These are phyloP conservation scores for Maconellicoccus hirsutus DNA, from an alignment of 1,140 invertebrate genomes.

Conservation along the genomic window DNA sequence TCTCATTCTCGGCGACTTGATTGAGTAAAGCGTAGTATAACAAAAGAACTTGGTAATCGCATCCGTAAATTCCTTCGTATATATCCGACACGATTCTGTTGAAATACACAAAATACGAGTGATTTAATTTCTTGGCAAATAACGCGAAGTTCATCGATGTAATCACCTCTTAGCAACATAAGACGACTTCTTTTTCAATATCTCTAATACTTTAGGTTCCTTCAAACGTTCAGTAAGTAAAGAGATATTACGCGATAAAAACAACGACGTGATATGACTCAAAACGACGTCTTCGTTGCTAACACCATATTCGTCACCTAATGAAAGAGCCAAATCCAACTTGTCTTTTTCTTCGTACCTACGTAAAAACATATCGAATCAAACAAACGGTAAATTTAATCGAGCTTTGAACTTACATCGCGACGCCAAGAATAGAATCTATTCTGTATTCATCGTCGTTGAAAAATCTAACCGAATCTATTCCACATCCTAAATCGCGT, in stretches of 20 bases:
- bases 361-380: not conserved
- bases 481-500: conserved; percentile 36
- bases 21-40: conserved; percentile 28
- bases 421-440: conserved; percentile 41
- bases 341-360: conserved; percentile 27
- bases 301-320: conserved; percentile 28
- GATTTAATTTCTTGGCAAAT: not conserved
- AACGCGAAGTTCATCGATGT: not conserved
- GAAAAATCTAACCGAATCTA: conserved; percentile 39
- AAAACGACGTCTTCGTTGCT: conserved; percentile 25
- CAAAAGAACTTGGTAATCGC: conserved; percentile 27
- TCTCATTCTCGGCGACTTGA: conserved; percentile 25
- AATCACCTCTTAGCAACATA: conserved; percentile 27
- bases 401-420: conserved; percentile 36
- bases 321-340: conserved; percentile 28
- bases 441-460: conserved; percentile 38
- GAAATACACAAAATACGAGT: not conserved
- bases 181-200: conserved; percentile 25
- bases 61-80: conserved; percentile 26
- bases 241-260: conserved; percentile 24
- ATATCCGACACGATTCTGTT: conserved; percentile 27
- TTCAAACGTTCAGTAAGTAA: conserved; percentile 25
- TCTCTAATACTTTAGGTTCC: conserved; percentile 24
- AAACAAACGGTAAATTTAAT: not conserved
- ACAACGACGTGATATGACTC: conserved; percentile 27